Evolutionary conservation across 2,113 vertebrate genomes (phyloP), one percentile per base, ranked within the genome.

Genomic region (Nycticryphes semicollaris): DNA sequence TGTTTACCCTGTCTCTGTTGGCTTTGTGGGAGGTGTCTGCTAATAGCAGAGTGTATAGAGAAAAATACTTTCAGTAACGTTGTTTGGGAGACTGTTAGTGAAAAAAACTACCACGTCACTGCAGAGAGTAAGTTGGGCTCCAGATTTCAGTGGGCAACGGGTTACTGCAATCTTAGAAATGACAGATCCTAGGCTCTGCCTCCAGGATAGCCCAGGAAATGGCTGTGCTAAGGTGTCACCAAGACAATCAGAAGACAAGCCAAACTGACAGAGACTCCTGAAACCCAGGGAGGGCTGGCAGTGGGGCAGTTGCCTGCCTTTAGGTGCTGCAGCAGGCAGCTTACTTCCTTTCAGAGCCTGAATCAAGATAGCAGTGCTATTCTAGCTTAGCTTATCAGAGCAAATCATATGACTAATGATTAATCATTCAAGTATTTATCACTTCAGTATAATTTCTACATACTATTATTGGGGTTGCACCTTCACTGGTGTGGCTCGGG

Each of bases 381-480:
- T 91, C 77, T 33, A 47, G 7, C 57, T 79, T 28, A 89, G 56
- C 7, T 92, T 84, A 72, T 87, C 73, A 53, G 78, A 64, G 69
- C 1, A 3, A 95, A 75, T 92, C 91, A 75, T 89, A 84, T 64
- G 89, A 89, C 80, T 78, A 67, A 91, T 84, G 89, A 81, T 45
- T 90, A 94, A 93, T 57, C 77, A 70, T 68, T 87, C 66, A 93
- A 84, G 27, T 50, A 91, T 95, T 94, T 89, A 87, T 91, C 80
- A 85, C 77, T 92, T 92, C 80, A 68, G 35, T 50, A 14, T 78
- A 64, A 89, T 64, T 95, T 95, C 84, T 92, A 50, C 67, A 69
- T 35, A 47, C 84, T 93, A 12, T 75, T 93, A 72, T 22, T 85
- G 84, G 67, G 63, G 25, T 62, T 82, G 89, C 74, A 69, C 62